Percentiles rank a stretch among this genome's conserved stretches.
Conservation (phyloP, 2,888 invertebrate species). For the Synanthedon myopaeformis region DNA sequence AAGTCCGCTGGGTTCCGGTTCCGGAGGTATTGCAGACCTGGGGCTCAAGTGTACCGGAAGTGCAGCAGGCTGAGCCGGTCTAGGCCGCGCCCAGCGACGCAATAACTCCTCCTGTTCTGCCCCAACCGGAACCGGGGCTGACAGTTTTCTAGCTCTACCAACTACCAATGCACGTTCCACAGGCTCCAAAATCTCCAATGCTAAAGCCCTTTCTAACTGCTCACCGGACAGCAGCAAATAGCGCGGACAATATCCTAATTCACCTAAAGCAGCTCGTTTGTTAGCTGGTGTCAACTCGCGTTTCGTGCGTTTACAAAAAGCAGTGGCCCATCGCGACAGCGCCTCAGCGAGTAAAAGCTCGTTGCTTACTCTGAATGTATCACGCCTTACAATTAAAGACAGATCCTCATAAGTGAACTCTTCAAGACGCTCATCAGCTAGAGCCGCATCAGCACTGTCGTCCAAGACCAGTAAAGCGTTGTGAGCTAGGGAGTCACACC, state of each 20-base stretch:
- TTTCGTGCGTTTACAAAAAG: constrained; percentile 54
- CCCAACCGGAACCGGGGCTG: constrained; percentile 57
- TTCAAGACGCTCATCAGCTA: constrained; percentile 49
- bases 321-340: constrained; percentile 66
- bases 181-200: constrained; percentile 52
- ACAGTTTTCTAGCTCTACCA: constrained; percentile 49
- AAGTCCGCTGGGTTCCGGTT: constrained; percentile 39
- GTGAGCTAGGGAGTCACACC: constrained; percentile 74
- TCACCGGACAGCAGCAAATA: constrained; percentile 76
- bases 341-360: constrained; percentile 75
- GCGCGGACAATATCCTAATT: constrained; percentile 72
- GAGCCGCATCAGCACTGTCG: constrained; percentile 51
- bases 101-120: constrained; percentile 55
- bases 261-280: constrained; percentile 56
- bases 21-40: constrained; percentile 42
- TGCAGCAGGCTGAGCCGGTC: constrained; percentile 48
- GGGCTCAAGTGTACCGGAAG: constrained; percentile 54
- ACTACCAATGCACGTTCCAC: constrained; percentile 56
- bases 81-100: constrained; percentile 53
- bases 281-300: constrained; percentile 55
- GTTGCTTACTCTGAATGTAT: constrained; percentile 74
- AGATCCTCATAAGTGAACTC: constrained; percentile 76
- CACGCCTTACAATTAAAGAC: constrained; percentile 73
- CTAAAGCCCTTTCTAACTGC: constrained; percentile 72
- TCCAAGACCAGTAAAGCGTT: constrained; percentile 73